Evolutionary conservation across 2,797 vertebrate genomes (phyloP), one percentile per base, ranked within the genome.

Genomic region (Hydrolagus colliei): DNA sequence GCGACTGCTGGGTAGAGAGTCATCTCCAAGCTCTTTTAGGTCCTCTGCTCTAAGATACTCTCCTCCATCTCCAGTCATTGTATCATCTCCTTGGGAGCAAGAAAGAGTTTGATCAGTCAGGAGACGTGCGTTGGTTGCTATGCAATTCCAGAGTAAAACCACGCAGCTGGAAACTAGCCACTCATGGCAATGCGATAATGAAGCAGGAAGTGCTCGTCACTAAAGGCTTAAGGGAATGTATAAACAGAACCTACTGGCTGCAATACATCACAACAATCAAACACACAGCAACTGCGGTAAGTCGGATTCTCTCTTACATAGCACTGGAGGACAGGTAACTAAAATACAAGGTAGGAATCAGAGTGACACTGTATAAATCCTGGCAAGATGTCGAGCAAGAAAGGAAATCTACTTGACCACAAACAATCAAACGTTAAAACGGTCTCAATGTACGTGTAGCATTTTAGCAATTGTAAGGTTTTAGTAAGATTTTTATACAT

Each of bases 1-100:
- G 88, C 98, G 98, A 65, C 96, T 98, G 91, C 94, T 93, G 0
- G 97, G 97, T 22, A 99, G 92, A 0, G 97, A 99, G 92, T 99
- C 98, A 9, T 99, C 98, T 1, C 98, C 98, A 14, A 99, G 93
- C 88, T 99, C 98, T 89, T 95, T 93, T 35, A 99, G 92, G 88
- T 99, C 98, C 91, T 99, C 98, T 0, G 97, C 94, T 88, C 98
- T 93, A 4, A 99, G 92, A 87, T 99, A 99, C 89, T 99, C 98
- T 61, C 96, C 97, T 62, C 97, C 97, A 10, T 99, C 98, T 0
- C 98, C 98, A 0, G 97, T 99, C 96, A 99, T 98, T 0, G 97
- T 98, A 92, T 99, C 98, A 62, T 99, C 98, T 77, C 96, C 98
- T 99, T 90, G 9, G 80, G 88, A 87, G 87, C 32, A 77, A 72